phyloP scores from a whole-genome alignment of 2,888 invertebrate genomes.

The Lochmaea crataegi region DNA sequence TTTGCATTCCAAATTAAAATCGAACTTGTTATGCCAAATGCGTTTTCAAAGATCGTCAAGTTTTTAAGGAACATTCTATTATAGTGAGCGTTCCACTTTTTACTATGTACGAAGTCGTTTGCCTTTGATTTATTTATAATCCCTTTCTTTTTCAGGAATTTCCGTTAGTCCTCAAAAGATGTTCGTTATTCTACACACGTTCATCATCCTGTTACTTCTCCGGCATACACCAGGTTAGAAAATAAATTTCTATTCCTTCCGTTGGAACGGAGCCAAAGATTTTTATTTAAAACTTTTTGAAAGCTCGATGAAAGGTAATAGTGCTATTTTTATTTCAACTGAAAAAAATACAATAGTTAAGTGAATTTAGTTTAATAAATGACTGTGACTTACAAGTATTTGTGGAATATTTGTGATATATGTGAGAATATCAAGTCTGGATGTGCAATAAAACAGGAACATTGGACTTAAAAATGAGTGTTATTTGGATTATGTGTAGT shows the following conservation, averaged over 20 bases:
- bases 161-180: slow-evolving; percentile 30
- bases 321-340: slow-evolving; percentile 18
- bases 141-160: slow-evolving; percentile 31
- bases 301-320: slow-evolving; percentile 8
- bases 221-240: slow-evolving; percentile 40
- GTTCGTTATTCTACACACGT: slow-evolving; percentile 36
- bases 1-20: no score
- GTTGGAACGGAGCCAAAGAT: slow-evolving; percentile 12
- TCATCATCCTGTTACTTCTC: slow-evolving; percentile 31
- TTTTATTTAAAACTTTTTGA: slow-evolving; percentile 12
- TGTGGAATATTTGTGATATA: slow-evolving; percentile 46
- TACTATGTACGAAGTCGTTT: slow-evolving; percentile 27
- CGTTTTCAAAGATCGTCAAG: neutral
- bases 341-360: slow-evolving; percentile 21
- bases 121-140: slow-evolving; percentile 31
- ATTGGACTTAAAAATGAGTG: slow-evolving; percentile 26
- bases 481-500: slow-evolving; percentile 28
- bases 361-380: slow-evolving; percentile 26
- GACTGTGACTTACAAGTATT: slow-evolving; percentile 19
- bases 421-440: slow-evolving; percentile 43
- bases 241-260: slow-evolving; percentile 19
- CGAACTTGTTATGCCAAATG: no score
- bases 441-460: slow-evolving; percentile 40
- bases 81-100: neutral
- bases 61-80: slow-evolving; percentile 7